Base-by-base conservation (phyloP, 2,888 invertebrate genomes). In the Pristionchus exspectatus region DNA sequence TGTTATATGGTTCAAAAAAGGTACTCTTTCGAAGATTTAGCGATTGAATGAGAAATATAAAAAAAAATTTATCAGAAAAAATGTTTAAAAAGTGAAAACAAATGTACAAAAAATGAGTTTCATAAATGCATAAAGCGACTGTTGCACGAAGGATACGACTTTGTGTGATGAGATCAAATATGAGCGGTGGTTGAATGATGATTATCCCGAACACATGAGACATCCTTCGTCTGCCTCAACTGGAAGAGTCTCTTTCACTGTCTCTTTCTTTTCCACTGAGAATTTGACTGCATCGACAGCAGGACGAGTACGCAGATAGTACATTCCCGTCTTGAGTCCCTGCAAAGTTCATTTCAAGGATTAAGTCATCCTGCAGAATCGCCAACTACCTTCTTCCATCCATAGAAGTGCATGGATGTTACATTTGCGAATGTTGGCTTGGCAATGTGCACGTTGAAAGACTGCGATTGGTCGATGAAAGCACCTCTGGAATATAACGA, bases 271-370 rank as follows among this genome's bases (percentile, higher is more conserved):
- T 98, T 99, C 98, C 0, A 99, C 98, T 0, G 99, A 99, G 95
- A 99, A 99, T 95, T 99, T 98, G 93, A 99, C 98, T 10, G 99
- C 98, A 95, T 97, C 97, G 2, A 97, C 98, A 0, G 99, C 99
- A 12, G 99, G 98, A 95, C 98, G 98, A 0, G 98, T 98, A 87
- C 98, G 96, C 92, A 99, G 96, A 95, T 99, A 99, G 95, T 99
- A 99, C 98, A 99, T 98, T 87, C 99, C 99, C 1, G 99, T 99
- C 96, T 99, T 99, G 90, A 99, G 96, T 5, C 99, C 99, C 96
- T 97, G 88, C n/a, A 69, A 12, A 50, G 12, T 27, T 14, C 27
- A 18, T 18, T 54, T 56, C 16, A 9, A 27, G 1, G 5, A 18
- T 27, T 81, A 63, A 2, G 18, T 16, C n/a, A 16, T 66, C 56